phyloP scores from a whole-genome alignment of 2,797 vertebrate species.

The Pseudochaenichthys georgianus region DNA sequence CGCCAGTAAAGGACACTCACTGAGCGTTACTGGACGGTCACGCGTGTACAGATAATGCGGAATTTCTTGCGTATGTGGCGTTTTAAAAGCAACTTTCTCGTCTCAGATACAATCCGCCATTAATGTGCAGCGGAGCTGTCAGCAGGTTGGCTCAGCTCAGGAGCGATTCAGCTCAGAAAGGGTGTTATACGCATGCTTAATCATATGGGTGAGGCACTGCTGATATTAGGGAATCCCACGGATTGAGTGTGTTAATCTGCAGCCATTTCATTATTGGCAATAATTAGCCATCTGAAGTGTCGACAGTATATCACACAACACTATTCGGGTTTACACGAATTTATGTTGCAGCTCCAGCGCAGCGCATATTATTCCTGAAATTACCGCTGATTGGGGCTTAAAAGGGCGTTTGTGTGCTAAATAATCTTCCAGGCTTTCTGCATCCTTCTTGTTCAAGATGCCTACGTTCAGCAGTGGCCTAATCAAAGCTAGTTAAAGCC shows the following conservation, averaged over 20 bases:
- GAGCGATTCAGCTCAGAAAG: slow-evolving; percentile 21
- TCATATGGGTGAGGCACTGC: slow-evolving; percentile 76
- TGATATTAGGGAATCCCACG: slow-evolving; percentile 48
- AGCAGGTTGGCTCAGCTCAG: slow-evolving; percentile 9
- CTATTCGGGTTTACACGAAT: background rate
- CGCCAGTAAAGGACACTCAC: slow-evolving; percentile 18
- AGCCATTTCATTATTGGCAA: background rate
- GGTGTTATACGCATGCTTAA: slow-evolving; percentile 64
- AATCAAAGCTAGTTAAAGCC: slow-evolving; percentile 2
- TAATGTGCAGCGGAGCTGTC: slow-evolving; percentile 25
- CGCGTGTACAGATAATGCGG: slow-evolving; percentile 38
- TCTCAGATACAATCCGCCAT: slow-evolving; percentile 56
- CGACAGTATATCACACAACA: background rate
- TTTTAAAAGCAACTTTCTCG: slow-evolving; percentile 24
- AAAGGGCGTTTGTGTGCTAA: slow-evolving; percentile 65
- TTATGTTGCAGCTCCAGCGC: slow-evolving; percentile 24
- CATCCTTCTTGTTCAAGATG: slow-evolving; percentile 12
- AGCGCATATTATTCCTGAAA: slow-evolving; percentile 44
- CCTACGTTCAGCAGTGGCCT: background rate
- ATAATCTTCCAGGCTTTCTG: slow-evolving; percentile 17
- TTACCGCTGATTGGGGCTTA: slow-evolving; percentile 26
- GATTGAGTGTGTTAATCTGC: slow-evolving; percentile 22
- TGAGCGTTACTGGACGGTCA: background rate
- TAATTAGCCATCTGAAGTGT: slow-evolving; percentile 2
- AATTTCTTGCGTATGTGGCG: slow-evolving; percentile 25